phyloP scores from a whole-genome alignment of 2,797 vertebrate genomes.

The Sciaenops ocellatus region DNA sequence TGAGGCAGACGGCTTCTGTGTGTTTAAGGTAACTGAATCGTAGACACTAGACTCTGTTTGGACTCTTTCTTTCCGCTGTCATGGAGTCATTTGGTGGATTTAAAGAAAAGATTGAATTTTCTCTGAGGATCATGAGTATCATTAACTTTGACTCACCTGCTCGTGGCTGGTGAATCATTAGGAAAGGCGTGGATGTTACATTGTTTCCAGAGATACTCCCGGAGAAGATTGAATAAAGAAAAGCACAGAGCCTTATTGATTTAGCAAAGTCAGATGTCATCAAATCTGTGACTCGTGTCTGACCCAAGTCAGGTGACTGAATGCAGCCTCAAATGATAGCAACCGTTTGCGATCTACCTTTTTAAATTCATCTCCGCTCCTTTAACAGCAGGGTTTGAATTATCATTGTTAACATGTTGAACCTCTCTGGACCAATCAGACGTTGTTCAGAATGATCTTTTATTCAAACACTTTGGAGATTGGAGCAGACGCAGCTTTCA shows the following conservation, averaged over 20 bases:
- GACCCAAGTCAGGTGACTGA: constrained; percentile 32
- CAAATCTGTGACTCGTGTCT: constrained; percentile 5
- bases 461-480: neutral
- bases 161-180: constrained; percentile 21
- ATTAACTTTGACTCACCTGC: constrained; percentile 30
- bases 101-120: neutral
- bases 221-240: neutral
- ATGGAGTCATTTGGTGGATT: neutral
- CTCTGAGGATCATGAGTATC: neutral
- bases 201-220: neutral
- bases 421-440: neutral
- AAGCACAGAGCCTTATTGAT: constrained; percentile 10
- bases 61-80: neutral
- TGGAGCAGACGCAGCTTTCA: neutral
- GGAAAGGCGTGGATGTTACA: neutral
- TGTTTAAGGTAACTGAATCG: constrained; percentile 17
- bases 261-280: neutral
- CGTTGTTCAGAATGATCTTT: neutral
- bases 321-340: constrained; percentile 4
- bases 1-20: neutral
- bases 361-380: neutral
- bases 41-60: neutral
- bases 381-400: neutral
- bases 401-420: neutral
- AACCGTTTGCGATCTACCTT: constrained; percentile 16